phyloP scores from a whole-genome alignment of 1,140 invertebrate species.

The Thaumetopoea pityocampa region DNA sequence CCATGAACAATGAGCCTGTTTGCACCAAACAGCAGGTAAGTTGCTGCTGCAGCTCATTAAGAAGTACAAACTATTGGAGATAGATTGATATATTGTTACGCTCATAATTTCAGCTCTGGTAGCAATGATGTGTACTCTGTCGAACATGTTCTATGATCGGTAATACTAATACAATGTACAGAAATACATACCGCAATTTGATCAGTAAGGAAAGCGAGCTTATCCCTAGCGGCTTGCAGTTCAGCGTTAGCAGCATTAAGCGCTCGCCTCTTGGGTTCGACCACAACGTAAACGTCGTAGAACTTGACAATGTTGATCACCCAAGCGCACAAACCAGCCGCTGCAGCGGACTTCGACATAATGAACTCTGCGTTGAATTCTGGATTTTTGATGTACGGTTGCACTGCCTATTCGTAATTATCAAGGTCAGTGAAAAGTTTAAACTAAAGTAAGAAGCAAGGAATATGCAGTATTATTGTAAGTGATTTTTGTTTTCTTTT shows the following conservation, averaged over 20 bases:
- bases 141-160: no score
- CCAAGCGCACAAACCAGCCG: slow-evolving; percentile 94
- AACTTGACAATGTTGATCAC: slow-evolving; percentile 95
- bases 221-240: slow-evolving; percentile 86
- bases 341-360: slow-evolving; percentile 90
- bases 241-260: slow-evolving; percentile 91
- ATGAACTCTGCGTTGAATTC: slow-evolving; percentile 94
- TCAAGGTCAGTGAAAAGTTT: slow-evolving; percentile 1
- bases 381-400: slow-evolving; percentile 76
- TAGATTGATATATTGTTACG: no score
- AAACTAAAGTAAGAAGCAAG: slow-evolving; percentile 4
- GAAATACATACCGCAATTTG: slow-evolving; percentile 54
- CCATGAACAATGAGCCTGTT: no score
- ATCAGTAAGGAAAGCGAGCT: slow-evolving; percentile 80
- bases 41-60: neutral
- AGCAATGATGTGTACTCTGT: no score
- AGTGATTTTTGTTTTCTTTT: no score
- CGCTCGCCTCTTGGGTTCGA: slow-evolving; percentile 92
- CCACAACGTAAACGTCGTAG: slow-evolving; percentile 93
- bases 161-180: slow-evolving; percentile 1
- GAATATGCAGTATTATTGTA: no score
- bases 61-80: no score
- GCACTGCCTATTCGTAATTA: slow-evolving; percentile 47
- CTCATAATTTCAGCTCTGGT: no score
- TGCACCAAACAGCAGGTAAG: no score